Conservation (phyloP, 2,888 invertebrate species). For the Micropterix aruncella region DNA sequence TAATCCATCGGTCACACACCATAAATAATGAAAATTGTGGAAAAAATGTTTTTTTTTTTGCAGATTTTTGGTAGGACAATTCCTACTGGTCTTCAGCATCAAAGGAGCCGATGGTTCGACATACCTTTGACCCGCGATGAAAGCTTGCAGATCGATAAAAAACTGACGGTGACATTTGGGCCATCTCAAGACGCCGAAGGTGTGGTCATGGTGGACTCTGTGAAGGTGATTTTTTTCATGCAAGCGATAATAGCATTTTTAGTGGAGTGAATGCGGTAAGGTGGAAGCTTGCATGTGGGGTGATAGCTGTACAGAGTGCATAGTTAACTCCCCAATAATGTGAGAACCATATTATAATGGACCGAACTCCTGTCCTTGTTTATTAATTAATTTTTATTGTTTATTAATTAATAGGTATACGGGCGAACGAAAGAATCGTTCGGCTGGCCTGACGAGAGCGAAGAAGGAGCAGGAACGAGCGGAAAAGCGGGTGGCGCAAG, state of each 20-base stretch:
- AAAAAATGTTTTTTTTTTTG: too few relatives aligned
- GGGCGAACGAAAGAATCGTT: slow-evolving; percentile 92
- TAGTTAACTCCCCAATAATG: too few relatives aligned
- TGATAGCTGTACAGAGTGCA: too few relatives aligned
- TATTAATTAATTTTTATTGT: too few relatives aligned
- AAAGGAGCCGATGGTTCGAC: slow-evolving; percentile 86
- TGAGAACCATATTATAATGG: too few relatives aligned
- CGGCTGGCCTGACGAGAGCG: slow-evolving; percentile 93
- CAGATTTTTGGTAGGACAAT: slow-evolving; percentile 59
- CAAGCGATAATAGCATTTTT: too few relatives aligned
- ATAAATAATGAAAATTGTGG: slow-evolving; percentile 18
- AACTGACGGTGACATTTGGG: slow-evolving; percentile 69
- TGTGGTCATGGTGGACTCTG: slow-evolving; percentile 85
- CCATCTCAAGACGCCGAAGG: slow-evolving; percentile 77
- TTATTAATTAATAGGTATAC: slow-evolving; percentile 41
- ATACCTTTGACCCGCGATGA: slow-evolving; percentile 90
- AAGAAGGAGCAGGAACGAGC: slow-evolving; percentile 37
- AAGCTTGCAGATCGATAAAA: slow-evolving; percentile 83
- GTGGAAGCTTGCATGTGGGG: too few relatives aligned
- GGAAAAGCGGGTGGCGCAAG: slow-evolving; percentile 22
- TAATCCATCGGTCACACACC: slow-evolving; percentile 24
- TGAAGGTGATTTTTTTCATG: too few relatives aligned
- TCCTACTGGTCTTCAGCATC: slow-evolving; percentile 53
- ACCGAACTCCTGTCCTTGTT: too few relatives aligned
- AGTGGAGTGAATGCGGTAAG: too few relatives aligned